Base-by-base conservation (phyloP, 2,113 vertebrate genomes). In the Cairina moschata region DNA sequence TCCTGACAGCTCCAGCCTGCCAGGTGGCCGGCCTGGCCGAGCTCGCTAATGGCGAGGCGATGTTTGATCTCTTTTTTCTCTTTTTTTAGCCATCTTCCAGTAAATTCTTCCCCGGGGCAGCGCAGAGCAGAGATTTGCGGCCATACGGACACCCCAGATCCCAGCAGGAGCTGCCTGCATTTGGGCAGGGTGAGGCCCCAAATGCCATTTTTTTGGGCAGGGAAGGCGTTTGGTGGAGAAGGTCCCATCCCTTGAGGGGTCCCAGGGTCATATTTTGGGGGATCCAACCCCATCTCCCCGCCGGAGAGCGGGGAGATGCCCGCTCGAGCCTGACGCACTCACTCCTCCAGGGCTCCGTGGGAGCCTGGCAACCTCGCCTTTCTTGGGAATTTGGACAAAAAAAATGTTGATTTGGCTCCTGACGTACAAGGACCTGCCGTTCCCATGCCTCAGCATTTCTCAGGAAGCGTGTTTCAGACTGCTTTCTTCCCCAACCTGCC, bases 301-400 rank as follows among this genome's bases (percentile, higher is more conserved):
- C 78, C 46, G 62, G 11, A 36, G 6, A 36, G 36, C 36, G 36
- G 36, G 36, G 36, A 36, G 36, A 36, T 36, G 36, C 36, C 36
- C 36, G 36, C n/a, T 23, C 0, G 2, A 50, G 14, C 17, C 8
- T 1, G 5, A 8, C 0, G 5, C 3, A 21, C 8, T 9, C 1
- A 0, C 65, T 69, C 44, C 59, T 29, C n/a, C 17, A 9, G 67
- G 29, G 26, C 48, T 63, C 25, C 1, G 1, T 1, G 0, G 26
- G 18, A 72, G 52, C 34, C 2, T 3, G 89, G 52, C 91, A 91
- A 56, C 6, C 34, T 26, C n/a, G 56, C 13, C 38, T 83, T 75
- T 67, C 46, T 25, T 86, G 72, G 86, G 86, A 92, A 91, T 56
- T 46, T 34, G 40, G 8, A 32, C 3, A 31, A 83, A 74, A 84